Evolutionary conservation across 2,888 invertebrate genomes (phyloP), one percentile per base, ranked within the genome.

Genomic region (Azorinus chamasolen): DNA sequence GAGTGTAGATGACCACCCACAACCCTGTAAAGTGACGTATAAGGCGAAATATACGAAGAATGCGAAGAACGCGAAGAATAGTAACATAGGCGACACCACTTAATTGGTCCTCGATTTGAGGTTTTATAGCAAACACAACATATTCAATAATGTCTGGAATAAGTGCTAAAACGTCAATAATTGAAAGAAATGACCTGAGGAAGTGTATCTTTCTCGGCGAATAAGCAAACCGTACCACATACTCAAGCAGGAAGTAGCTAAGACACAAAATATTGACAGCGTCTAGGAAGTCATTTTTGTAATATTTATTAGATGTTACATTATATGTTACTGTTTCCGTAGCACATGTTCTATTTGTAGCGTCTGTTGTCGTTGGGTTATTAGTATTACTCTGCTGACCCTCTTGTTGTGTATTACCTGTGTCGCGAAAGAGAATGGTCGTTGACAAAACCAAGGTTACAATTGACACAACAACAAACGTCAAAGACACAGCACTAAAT

Each of bases 1-100:
- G 71, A 0, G 91, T 91, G 72, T 89, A 88, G 10, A 89, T 68
- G 22, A 91, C 78, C 10, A 91, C 84, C 85, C 89, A 88, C 4
- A 91, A 71, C 1, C 91, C 90, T 0, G 88, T 83, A 4, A 87
- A 81, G 57, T 88, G 85, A 0, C 88, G 83, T 16, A 89, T 81
- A 20, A 90, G 71, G 0, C 89, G 78, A 69, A 90, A 87, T 39
- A 90, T 84, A 8, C 89, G 69, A 16, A 90, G 74, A 0, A 87
- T 84, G 14, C 90, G 76, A 41, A 84, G 79, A 10, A 90, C 82
- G 2, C 87, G 66, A 6, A 90, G 68, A 8, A 87, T 59, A 0
- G 79, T 73, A 8, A 89, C 81, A 43, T 85, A 83, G n/a, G 84
- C 62, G 5, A 87, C 37, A 5, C 62, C 37, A 10, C 50, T 59